These are phyloP conservation scores for Raja brachyura DNA, from an alignment of 2,113 vertebrate species.

Conservation along the genomic window DNA sequence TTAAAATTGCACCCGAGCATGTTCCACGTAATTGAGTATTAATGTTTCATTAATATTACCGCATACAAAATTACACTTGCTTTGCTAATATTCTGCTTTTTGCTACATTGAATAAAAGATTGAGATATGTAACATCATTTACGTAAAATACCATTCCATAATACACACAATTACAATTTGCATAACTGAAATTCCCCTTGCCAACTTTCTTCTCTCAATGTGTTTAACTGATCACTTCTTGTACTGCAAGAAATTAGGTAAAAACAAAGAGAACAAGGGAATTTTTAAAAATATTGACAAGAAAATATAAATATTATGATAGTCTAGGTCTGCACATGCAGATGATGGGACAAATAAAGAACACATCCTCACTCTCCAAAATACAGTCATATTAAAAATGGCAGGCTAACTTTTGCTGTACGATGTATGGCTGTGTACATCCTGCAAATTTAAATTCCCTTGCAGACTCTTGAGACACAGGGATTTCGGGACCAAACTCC, in stretches of 20 bases:
- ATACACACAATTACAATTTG: not conserved
- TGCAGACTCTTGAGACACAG: too few species aligned
- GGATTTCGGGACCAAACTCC: too few species aligned
- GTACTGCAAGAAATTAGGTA: not conserved
- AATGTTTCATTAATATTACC: conserved; percentile 2
- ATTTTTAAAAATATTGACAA: too few species aligned
- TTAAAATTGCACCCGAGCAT: not conserved
- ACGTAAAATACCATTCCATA: not conserved
- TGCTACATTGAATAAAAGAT: not conserved
- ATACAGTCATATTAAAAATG: too few species aligned
- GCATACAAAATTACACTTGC: not conserved
- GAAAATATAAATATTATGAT: not conserved
- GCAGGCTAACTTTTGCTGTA: too few species aligned
- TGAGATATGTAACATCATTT: not conserved
- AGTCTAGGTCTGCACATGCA: too few species aligned
- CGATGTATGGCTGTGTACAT: too few species aligned
- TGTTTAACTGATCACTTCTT: not conserved
- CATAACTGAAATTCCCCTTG: not conserved
- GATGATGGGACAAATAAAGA: too few species aligned
- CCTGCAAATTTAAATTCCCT: too few species aligned
- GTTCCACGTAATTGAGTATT: not conserved
- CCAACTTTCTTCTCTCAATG: not conserved
- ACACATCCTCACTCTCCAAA: too few species aligned
- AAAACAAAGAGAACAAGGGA: not conserved
- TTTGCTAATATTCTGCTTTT: not conserved